A percentile compares a stretch with the other conserved stretches of the same genome.
These are phyloP conservation scores for Mesocentrotus franciscanus DNA, from an alignment of 53 echinoderm and acorn worm species.

Conservation along the genomic window DNA sequence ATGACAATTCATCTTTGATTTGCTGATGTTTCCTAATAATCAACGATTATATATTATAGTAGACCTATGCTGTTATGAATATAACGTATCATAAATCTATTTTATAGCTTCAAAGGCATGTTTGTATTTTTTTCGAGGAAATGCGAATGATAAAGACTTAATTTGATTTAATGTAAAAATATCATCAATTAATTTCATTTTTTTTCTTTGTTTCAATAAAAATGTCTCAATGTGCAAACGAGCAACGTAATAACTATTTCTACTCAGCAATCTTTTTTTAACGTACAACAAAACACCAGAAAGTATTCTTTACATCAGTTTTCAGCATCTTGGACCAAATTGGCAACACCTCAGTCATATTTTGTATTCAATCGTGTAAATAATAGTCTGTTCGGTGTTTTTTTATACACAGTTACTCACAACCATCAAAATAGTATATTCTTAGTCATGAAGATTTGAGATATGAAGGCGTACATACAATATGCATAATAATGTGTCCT, in stretches of 20 bases:
- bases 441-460: not conserved
- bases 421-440: not conserved
- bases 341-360: not conserved
- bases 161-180: not conserved
- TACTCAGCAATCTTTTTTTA: not conserved
- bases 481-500: not conserved
- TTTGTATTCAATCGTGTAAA: not conserved
- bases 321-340: slow-evolving; percentile 37
- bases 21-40: too few species aligned
- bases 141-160: not conserved
- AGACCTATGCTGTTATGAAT: too few species aligned
- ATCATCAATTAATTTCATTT: not conserved
- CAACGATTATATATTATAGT: too few species aligned
- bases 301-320: not conserved
- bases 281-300: not conserved
- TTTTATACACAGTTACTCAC: not conserved
- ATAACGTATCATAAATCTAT: too few species aligned
- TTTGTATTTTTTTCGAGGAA: not conserved
- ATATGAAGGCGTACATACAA: not conserved
- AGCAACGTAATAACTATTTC: not conserved
- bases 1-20: too few species aligned
- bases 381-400: not conserved
- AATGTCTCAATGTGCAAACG: not conserved
- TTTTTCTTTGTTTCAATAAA: not conserved
- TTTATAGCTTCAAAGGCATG: not conserved